Conservation (phyloP, 1,140 invertebrate genomes). For the Pomacea maculata region DNA sequence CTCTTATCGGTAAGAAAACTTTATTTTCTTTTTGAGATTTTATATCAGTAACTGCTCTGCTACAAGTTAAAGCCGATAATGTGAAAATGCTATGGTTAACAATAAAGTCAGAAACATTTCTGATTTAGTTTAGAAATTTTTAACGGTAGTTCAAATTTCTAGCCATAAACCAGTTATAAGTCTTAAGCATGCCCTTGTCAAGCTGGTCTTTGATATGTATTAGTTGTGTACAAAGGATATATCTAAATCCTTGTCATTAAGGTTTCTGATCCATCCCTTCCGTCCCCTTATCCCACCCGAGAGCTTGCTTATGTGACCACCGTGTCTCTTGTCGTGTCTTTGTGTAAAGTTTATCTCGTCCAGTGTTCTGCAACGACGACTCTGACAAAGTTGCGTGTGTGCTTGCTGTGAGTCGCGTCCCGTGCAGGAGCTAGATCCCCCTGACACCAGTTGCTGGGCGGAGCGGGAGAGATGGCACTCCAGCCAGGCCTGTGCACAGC, state of each 20-base stretch:
- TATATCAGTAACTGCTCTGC: too few relatives aligned
- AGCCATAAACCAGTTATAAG: too few relatives aligned
- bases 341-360: not conserved
- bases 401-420: not conserved
- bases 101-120: too few relatives aligned
- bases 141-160: too few relatives aligned
- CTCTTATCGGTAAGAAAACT: too few relatives aligned
- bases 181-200: too few relatives aligned
- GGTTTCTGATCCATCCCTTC: not conserved
- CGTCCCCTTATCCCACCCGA: not conserved
- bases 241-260: too few relatives aligned
- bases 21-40: too few relatives aligned
- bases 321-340: not conserved
- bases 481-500: not conserved
- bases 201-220: too few relatives aligned
- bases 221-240: not conserved
- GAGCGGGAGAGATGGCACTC: not conserved
- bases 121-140: too few relatives aligned
- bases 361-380: not conserved
- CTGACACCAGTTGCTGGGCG: not conserved
- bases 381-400: not conserved
- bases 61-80: too few relatives aligned
- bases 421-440: not conserved
- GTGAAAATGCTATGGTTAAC: too few relatives aligned
- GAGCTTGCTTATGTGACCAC: not conserved